Percentiles rank a stretch among this genome's conserved stretches.
Evolutionary conservation across 1,140 invertebrate genomes (phyloP).

Genomic region (Drosophila mauritiana): DNA sequence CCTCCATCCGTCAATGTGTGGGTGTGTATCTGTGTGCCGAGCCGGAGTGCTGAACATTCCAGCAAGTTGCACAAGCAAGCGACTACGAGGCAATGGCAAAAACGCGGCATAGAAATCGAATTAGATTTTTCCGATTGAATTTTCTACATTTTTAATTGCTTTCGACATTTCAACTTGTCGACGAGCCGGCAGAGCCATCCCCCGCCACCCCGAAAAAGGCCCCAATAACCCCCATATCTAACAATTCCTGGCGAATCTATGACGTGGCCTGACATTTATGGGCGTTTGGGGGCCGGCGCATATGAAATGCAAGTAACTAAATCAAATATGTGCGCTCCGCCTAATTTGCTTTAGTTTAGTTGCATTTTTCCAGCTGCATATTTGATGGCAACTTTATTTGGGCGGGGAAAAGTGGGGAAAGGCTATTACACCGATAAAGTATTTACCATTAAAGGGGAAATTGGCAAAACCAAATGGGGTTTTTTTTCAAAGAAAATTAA

Average conservation of each 20-base stretch:
- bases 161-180: constrained; percentile 82
- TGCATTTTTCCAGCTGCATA: constrained; percentile 62
- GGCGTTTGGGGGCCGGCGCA: constrained; percentile 27
- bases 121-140: constrained; percentile 83
- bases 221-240: no score
- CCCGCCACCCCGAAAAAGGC: neutral
- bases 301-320: constrained; percentile 77
- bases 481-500: neutral
- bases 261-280: constrained; percentile 73
- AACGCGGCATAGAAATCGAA: constrained; percentile 82
- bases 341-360: constrained; percentile 74
- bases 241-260: constrained; percentile 68
- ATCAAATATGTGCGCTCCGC: constrained; percentile 67
- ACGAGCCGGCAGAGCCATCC: constrained; percentile 17
- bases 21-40: constrained; percentile 25
- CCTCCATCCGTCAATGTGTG: constrained; percentile 30
- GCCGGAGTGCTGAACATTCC: constrained; percentile 60
- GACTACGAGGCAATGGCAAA: constrained; percentile 68
- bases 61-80: constrained; percentile 60
- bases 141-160: constrained; percentile 84
- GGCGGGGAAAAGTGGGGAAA: neutral
- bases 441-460: neutral
- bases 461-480: neutral
- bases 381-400: constrained; percentile 19
- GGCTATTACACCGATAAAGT: no score